Base-by-base conservation (phyloP, 2,888 invertebrate genomes). In the Tachina grossa region DNA sequence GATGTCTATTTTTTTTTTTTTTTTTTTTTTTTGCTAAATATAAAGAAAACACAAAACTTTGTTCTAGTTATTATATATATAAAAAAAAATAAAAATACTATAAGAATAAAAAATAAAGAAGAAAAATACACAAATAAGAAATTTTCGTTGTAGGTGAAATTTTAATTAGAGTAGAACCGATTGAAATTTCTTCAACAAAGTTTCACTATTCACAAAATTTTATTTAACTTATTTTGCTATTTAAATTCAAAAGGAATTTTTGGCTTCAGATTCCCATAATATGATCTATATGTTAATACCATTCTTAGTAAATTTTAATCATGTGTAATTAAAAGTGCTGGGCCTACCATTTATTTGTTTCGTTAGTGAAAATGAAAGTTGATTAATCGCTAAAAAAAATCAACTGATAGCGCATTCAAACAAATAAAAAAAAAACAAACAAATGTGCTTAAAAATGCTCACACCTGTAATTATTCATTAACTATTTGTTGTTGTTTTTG, bases 331-430 rank as follows among this genome's bases (percentile, higher is more conserved):
- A 68, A 59, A 2, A 41, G 41, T 53, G 43, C 41, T 69, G 9
- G 43, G 22, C 41, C 51, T 49, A 10, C 8, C 47, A 51, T 68
- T 68, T 61, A 39, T 69, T 55, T 71, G 41, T 2, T 4, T 71
- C 59, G 59, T 77, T 57, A 77, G 57, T 72, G 77, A 83, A 83
- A 83, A 78, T 72, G 83, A 83, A 78, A 83, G 83, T 83, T 83
- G 49, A 68, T 61, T 61, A 66, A 43, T 59, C 39, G 57, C 47
- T 53, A 59, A 57, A 43, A 66, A 75, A 51, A 66, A 41, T 45
- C 61, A 51, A 74, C 53, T 75, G 53, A 53, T 79, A 31, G 31
- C 11, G 55, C 57, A 66, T 39, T 31, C 22, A 57, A 57, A 66
- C n/a, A 53, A 68, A 68, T 41, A 31, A 31, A 31, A 31, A 31